Evolutionary conservation across 2,888 invertebrate species (phyloP).

Genomic region (Lasioglossum pauxillum): DNA sequence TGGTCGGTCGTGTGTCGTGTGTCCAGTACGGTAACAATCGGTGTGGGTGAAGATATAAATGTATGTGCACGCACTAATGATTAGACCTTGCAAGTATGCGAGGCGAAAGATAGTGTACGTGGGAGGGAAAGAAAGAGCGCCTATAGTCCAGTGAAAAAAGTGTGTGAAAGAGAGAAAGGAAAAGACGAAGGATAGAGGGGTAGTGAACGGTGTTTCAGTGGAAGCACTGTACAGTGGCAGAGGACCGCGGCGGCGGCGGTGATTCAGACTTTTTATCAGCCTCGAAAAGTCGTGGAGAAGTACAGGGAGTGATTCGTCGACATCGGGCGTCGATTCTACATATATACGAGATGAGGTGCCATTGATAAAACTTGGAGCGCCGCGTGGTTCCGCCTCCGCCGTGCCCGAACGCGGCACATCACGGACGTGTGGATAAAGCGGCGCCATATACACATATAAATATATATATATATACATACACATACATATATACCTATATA

Average conservation of each 20-base stretch:
- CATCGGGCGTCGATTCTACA: conserved; percentile 49
- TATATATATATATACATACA: neutral
- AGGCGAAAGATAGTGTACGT: conserved; percentile 35
- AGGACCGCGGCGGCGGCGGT: conserved; percentile 75
- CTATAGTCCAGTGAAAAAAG: neutral
- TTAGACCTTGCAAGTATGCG: conserved; percentile 38
- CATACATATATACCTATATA: neutral
- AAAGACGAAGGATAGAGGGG: conserved; percentile 16
- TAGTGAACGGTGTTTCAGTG: conserved; percentile 51
- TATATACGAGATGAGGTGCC: conserved; percentile 66
- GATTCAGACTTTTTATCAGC: conserved; percentile 74
- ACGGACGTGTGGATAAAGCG: conserved; percentile 66
- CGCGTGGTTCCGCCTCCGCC: conserved; percentile 71
- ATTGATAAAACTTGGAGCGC: conserved; percentile 64
- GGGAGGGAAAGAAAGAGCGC: conserved; percentile 1
- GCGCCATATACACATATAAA: conserved; percentile 56
- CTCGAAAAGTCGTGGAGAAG: conserved; percentile 43
- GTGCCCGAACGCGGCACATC: conserved; percentile 65
- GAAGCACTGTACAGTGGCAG: conserved; percentile 72
- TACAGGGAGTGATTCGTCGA: conserved; percentile 44
- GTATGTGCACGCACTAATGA: conserved; percentile 31
- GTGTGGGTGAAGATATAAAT: conserved; percentile 22
- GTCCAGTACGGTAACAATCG: conserved; percentile 27
- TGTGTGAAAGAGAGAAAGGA: conserved; percentile 26
- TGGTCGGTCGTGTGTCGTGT: neutral